Conservation (phyloP, 2,888 invertebrate genomes). For the Drosophila nigricruria region DNA sequence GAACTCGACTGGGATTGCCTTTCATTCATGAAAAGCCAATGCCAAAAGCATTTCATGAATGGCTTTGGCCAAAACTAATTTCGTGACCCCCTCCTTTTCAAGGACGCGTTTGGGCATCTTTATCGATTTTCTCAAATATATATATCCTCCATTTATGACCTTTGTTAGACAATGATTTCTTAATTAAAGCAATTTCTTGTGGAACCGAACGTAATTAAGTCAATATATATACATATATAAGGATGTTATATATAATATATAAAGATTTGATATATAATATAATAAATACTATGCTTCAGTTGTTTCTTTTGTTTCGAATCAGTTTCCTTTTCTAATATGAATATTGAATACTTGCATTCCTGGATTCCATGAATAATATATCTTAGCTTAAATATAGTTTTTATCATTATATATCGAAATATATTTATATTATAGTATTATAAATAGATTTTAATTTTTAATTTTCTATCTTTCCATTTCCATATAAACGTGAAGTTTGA, state of each 20-base stretch:
- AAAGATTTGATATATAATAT: not conserved
- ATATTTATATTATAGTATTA: not conserved
- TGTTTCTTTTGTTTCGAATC: not conserved
- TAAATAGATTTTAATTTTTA: not conserved
- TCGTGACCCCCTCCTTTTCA: conserved; percentile 46
- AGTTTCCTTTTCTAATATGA: not conserved
- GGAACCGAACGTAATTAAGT: not conserved
- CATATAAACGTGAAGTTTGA: no score
- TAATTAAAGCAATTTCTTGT: conserved; percentile 2
- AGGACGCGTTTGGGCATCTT: conserved; percentile 67
- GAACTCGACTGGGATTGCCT: conserved; percentile 32
- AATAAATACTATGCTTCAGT: not conserved
- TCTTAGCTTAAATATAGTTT: no score
- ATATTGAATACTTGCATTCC: not conserved
- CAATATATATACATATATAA: not conserved
- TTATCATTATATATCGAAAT: not conserved
- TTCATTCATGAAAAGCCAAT: conserved; percentile 61
- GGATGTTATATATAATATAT: no score
- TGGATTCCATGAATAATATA: not conserved
- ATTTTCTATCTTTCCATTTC: not conserved
- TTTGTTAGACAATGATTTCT: not conserved
- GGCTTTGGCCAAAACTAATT: conserved; percentile 32
- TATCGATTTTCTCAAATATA: conserved; percentile 62
- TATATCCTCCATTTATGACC: not conserved
- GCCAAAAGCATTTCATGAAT: conserved; percentile 59